Evolutionary conservation across 2,797 vertebrate species (phyloP), one percentile per base, ranked within the genome.

Genomic region (Chaenodraco wilsoni): DNA sequence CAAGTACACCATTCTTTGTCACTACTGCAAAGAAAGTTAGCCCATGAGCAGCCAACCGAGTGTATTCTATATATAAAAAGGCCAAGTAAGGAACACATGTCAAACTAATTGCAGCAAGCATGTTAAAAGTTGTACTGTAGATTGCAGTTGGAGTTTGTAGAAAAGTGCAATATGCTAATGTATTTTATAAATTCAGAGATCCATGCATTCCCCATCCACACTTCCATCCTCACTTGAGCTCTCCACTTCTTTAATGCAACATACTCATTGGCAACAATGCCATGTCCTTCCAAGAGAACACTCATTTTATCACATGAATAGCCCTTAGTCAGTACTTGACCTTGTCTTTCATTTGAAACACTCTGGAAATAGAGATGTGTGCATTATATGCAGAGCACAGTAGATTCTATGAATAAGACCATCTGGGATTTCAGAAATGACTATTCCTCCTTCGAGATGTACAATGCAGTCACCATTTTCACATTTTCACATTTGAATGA

Each of bases 251-350:
- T 52, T 61, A 56, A 62, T 54, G 27, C 57, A 49, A 5, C 61
- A 59, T 11, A 49, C 43, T 64, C 33, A 52, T n/a, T 16, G 27
- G 23, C 60, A 23, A 56, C 44, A 57, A 27, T 43, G 23, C 16
- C 17, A 8, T 2, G 71, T 43, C n/a, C 40, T 43, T 51, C 19
- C 37, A 37, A 48, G 11, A 37, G 9, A 54, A 49, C 15, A 51
- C 14, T 12, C 63, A 49, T 12, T 61, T 51, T 19, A 57, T 33
- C 16, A 60, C 19, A 60, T 4, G 16, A 46, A 59, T 2, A 54
- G 27, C 11, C 44, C 44, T 54, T 10, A 17, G 50, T 46, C 40
- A 57, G 31, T 33, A 33, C 65, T 54, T 66, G 65, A 72, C 64
- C 16, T 43, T 0, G 6, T 41, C 54, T 55, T 61, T 51, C 11